Evolutionary conservation across 2,888 invertebrate genomes (phyloP), one percentile per base, ranked within the genome.

Genomic region (Hypolimnas misippus): DNA sequence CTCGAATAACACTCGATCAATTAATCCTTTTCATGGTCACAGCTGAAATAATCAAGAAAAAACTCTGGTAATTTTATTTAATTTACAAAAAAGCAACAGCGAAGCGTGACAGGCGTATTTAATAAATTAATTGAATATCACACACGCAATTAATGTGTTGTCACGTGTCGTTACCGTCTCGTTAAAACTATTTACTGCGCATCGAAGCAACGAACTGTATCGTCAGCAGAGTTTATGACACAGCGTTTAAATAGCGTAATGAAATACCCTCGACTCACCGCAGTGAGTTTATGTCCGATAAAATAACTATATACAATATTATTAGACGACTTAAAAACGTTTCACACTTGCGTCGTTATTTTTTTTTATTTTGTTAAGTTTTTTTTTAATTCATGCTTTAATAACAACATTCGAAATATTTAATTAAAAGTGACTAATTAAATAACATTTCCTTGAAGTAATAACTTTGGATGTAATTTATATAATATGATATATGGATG

Each of bases 181-280:
- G 68, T 69, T 66, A 73, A 69, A 66, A 61, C 69, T 65, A 68
- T 72, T 78, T 76, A 78, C 70, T 70, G 70, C 73, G 44, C 21
- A 21, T 17, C 69, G 66, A 69, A 68, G 69, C 63, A 42, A 16
- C 61, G 59, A 67, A 62, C 68, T 67, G 66, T 71, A 71, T 71
- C 68, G 70, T 63, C 65, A 66, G 81, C 80, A 79, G 81, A 80
- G 57, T 84, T 84, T 83, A 84, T 76, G 79, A 71, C 65, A 65
- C 65, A 64, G 67, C 74, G 78, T 76, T 78, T 59, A 77, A 79
- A 82, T 74, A 74, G 71, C 73, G 72, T 74, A 73, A 78, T 80
- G 75, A 79, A 81, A 79, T 69, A 71, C 73, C 70, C 72, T 73
- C 71, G 72, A 73, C 70, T 72, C 68, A 71, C 69, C 66, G 63